These are phyloP conservation scores for Sebastes oblongus DNA, from an alignment of 2,797 vertebrate species.

Conservation along the genomic window DNA sequence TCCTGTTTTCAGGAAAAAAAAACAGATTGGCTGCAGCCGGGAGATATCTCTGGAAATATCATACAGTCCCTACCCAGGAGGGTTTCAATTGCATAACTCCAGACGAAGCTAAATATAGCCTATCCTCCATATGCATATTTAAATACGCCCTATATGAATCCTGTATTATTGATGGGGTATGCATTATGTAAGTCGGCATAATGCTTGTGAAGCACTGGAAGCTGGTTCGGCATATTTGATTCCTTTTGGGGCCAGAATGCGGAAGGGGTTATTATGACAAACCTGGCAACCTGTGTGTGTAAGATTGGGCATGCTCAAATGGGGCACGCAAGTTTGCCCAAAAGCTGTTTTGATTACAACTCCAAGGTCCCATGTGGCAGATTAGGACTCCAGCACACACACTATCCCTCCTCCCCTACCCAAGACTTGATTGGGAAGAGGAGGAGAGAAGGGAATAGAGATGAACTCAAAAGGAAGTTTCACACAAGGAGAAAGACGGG, in stretches of 20 bases:
- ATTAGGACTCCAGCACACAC: conserved; percentile 62
- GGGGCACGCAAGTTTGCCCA: conserved; percentile 51
- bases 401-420: conserved; percentile 52
- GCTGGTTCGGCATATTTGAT: conserved; percentile 29
- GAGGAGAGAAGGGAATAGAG: conserved; percentile 5
- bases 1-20: conserved; percentile 36
- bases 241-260: background rate
- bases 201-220: conserved; percentile 38
- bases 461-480: conserved; percentile 28
- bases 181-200: conserved; percentile 61
- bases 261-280: conserved; percentile 4
- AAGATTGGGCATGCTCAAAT: conserved; percentile 50
- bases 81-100: conserved; percentile 70
- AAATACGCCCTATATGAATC: conserved; percentile 72
- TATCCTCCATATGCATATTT: conserved; percentile 74
- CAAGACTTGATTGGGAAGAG: conserved; percentile 45
- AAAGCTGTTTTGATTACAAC: conserved; percentile 69
- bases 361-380: conserved; percentile 65
- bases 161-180: conserved; percentile 75
- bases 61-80: conserved; percentile 42
- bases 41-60: conserved; percentile 53
- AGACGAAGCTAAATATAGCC: conserved; percentile 75
- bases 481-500: conserved; percentile 3
- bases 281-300: conserved; percentile 29
- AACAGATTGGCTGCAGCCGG: conserved; percentile 40